Evolutionary conservation across 1,140 invertebrate genomes (phyloP), one percentile per base, ranked within the genome.

Genomic region (Papilio helenus): DNA sequence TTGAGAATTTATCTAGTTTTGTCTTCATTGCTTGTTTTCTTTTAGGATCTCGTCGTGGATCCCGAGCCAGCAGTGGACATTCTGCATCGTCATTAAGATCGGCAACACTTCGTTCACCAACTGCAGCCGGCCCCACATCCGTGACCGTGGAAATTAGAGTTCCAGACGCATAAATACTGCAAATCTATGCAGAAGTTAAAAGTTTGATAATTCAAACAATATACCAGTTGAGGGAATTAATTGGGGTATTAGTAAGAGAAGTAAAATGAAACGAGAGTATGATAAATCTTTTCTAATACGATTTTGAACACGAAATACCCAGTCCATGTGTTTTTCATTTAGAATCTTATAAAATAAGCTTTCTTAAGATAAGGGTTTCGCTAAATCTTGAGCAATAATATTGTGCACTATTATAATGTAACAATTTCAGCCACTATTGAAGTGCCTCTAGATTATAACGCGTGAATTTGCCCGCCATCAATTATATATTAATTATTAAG

Each of bases 41-140:
- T 95, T 86, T 90, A 97, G 96, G 96, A 80, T 96, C 96, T 80
- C 94, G 96, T 76, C 95, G 96, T 74, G 96, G 96, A 74, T 97
- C 96, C 77, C 95, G 96, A 85, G 96, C 96, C 8, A 97, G 96
- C 89, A 97, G 96, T 81, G 96, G 96, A 79, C 95, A 96, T 77
- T 97, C 96, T 3, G 96, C 95, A 1, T 93, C 95, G 4, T 96
- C 96, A 12, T 94, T 96, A 79, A 88, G 93, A 73, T 94, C 93
- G 55, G 92, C 92, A 0, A 93, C 92, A 14, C 83, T 94, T 18
- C 87, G 93, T 10, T 94, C 93, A 2, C 93, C 93, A 5, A 94
- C 91, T 14, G 86, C 93, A 14, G 85, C 91, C 0, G 92, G 93
- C 20, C 93, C 93, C 7, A 92, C 93, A 39, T 93, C 93, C 18